Base-by-base conservation (phyloP, 1,140 invertebrate genomes). In the Trypoxylus dichotomus region DNA sequence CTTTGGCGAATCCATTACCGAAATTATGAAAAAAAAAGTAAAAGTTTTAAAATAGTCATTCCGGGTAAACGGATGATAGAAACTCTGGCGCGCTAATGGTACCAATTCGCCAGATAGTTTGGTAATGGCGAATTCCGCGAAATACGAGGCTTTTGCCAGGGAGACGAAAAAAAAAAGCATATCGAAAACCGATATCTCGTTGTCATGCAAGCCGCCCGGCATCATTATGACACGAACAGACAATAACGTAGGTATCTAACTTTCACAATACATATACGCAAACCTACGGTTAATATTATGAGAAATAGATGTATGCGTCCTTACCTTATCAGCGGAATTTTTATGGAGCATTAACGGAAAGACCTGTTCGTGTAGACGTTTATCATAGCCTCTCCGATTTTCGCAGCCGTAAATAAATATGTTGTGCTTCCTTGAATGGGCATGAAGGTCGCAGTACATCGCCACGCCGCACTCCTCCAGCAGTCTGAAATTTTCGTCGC, bases 341-440 rank as follows among this genome's bases (percentile, higher is more conserved):
- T 97, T 97, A 84, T 95, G 94, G 63, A 97, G 86, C 94, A 98
- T 97, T 58, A 96, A 86, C 1, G 96, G 96, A 87, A 97, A 97
- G 32, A 97, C 92, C 88, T 97, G 94, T 86, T 97, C 96, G 42
- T 94, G 91, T 21, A 97, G 88, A 84, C 90, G 91, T 83, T 91
- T 93, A n/a, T 94, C 93, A 47, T 91, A 89, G 81, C 91, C 91
- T 81, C 93, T 89, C 82, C 94, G 91, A 86, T 94, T 96, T 88
- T 98, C 96, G 88, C 97, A 98, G 80, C 97, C 97, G 86, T 98
- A 98, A 80, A 98, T 93, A 85, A 99, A 99, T 82, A 98, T 92
- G 86, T 98, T 98, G 86, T 97, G 95, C 85, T 94, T 94, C 76
- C 96, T 89, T 5, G 96, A 98, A 88, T 98, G 97, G 47, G 96